Conservation (phyloP, 2,888 invertebrate species). For the Salticus scenicus region DNA sequence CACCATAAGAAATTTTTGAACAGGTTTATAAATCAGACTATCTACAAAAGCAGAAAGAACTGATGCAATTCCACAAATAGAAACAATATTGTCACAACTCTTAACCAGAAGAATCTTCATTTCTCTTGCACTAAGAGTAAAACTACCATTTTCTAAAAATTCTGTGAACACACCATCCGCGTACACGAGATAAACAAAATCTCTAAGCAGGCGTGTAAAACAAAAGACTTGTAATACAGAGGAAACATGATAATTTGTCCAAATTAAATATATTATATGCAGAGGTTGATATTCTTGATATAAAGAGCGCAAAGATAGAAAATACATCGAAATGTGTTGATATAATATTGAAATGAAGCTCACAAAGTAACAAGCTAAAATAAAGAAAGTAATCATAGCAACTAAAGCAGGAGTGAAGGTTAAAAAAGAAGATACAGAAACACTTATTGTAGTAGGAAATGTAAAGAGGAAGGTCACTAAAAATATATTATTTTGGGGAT, state of each 20-base stretch:
- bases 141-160: constrained; percentile 38
- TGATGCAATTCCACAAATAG: constrained; percentile 91
- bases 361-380: constrained; percentile 36
- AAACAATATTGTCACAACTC: constrained; percentile 93
- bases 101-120: constrained; percentile 83
- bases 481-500: constrained; percentile 52
- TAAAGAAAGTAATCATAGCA: constrained; percentile 44
- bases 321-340: constrained; percentile 49
- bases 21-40: constrained; percentile 84
- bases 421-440: constrained; percentile 43
- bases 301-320: constrained; percentile 18
- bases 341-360: constrained; percentile 51
- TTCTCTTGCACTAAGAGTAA: constrained; percentile 43
- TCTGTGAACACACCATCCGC: constrained; percentile 59
- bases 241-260: constrained; percentile 91
- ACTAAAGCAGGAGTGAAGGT: constrained; percentile 62
- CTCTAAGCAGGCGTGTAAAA: constrained; percentile 85
- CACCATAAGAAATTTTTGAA: constrained; percentile 90
- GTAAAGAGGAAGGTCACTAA: constrained; percentile 70
- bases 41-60: constrained; percentile 91
- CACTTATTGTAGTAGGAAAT: constrained; percentile 70
- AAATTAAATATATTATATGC: constrained; percentile 75
- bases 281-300: not conserved
- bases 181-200: constrained; percentile 76
- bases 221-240: constrained; percentile 90